Evolutionary conservation across 1,140 invertebrate species (phyloP).

Genomic region (Aphelenchoides besseyi): DNA sequence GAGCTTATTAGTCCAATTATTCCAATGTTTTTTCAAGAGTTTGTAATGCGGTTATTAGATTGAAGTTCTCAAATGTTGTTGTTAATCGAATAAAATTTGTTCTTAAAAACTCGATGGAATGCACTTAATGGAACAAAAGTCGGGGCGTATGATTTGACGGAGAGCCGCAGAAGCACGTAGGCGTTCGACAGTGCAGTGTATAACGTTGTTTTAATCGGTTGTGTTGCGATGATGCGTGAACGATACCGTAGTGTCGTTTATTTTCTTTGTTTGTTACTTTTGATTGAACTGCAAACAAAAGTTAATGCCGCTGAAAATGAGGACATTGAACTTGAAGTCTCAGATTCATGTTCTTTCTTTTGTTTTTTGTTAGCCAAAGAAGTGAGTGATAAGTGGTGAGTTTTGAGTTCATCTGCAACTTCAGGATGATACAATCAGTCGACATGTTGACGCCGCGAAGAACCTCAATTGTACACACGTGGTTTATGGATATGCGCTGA

Average conservation of each 20-base stretch:
- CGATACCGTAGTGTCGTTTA: neutral
- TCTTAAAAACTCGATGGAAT: too few relatives aligned
- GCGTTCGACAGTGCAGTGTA: too few relatives aligned
- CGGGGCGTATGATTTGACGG: too few relatives aligned
- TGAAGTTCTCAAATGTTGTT: too few relatives aligned
- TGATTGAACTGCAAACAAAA: neutral
- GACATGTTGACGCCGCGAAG: neutral
- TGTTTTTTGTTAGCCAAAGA: slow-evolving; percentile 10
- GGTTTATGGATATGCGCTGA: slow-evolving; percentile 19
- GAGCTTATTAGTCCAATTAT: slow-evolving; percentile 37
- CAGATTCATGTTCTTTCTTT: slow-evolving; percentile 6
- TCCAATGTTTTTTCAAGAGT: neutral
- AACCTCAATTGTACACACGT: slow-evolving; percentile 17
- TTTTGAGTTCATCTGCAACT: slow-evolving; percentile 8
- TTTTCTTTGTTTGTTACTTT: neutral
- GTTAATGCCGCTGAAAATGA: neutral
- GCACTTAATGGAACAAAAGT: too few relatives aligned
- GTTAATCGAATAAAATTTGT: too few relatives aligned
- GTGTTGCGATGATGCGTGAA: too few relatives aligned
- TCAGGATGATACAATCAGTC: slow-evolving; percentile 2
- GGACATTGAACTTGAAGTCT: neutral
- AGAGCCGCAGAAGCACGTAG: too few relatives aligned
- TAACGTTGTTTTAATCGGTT: too few relatives aligned
- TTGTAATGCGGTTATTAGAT: too few relatives aligned
- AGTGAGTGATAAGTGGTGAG: neutral